Conservation (phyloP, 1,140 invertebrate genomes). For the Pomacea maculata region DNA sequence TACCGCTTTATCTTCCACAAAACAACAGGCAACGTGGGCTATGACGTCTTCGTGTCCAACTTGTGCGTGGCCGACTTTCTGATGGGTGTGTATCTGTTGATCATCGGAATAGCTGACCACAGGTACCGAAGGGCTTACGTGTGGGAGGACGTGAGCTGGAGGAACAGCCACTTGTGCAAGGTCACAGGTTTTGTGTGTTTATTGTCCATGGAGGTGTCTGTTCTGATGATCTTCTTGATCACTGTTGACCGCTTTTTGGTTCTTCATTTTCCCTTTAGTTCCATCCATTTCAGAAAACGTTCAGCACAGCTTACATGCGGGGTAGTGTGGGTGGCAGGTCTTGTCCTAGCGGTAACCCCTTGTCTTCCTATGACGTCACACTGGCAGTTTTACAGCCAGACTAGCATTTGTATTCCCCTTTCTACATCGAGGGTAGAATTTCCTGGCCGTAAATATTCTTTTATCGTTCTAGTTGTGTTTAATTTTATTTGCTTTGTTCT, state of each 20-base stretch:
- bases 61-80: conserved; percentile 48
- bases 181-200: conserved; percentile 46
- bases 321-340: conserved; percentile 18
- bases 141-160: conserved; percentile 40
- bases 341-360: conserved; percentile 23
- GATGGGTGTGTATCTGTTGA: conserved; percentile 54
- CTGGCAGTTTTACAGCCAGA: conserved; percentile 36
- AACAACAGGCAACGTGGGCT: conserved; percentile 25
- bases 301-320: conserved; percentile 3
- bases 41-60: conserved; percentile 37
- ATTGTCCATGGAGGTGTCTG: conserved; percentile 47
- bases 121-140: conserved; percentile 45
- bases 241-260: conserved; percentile 42
- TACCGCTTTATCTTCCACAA: conserved; percentile 17
- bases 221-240: conserved; percentile 41
- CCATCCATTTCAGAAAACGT: conserved; percentile 19
- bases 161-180: conserved; percentile 35
- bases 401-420: conserved; percentile 35
- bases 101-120: conserved; percentile 49
- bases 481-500: conserved; percentile 36
- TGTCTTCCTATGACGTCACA: conserved; percentile 13
- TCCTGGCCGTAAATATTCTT: conserved; percentile 33
- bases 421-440: conserved; percentile 25
- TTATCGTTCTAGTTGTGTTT: conserved; percentile 32
- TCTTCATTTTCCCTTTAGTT: conserved; percentile 48